A percentile compares a stretch with the other conserved stretches of the same genome.
Conservation (phyloP, 2,888 invertebrate species). For the Eilema caniola region DNA sequence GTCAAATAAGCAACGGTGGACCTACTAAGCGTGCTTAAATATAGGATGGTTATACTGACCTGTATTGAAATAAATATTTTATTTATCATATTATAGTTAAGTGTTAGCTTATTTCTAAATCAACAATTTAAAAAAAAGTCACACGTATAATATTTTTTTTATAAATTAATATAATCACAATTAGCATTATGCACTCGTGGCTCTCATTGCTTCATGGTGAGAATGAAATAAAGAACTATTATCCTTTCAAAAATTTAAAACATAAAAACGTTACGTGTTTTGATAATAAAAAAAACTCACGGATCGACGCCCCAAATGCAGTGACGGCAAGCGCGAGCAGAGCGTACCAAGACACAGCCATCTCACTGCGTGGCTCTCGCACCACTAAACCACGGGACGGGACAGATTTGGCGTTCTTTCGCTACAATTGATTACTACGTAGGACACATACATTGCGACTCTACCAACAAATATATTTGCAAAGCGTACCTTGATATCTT, state of each 20-base stretch:
- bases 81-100: not conserved
- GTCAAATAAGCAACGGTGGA: not conserved
- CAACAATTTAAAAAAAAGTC: no score
- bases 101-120: not conserved
- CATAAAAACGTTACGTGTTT: slow-evolving; percentile 14
- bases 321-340: slow-evolving; percentile 74
- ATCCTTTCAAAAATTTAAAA: slow-evolving; percentile 3
- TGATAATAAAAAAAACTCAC: slow-evolving; percentile 66
- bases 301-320: slow-evolving; percentile 79
- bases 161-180: not conserved
- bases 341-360: slow-evolving; percentile 79
- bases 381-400: slow-evolving; percentile 68
- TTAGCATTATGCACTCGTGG: not conserved
- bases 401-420: slow-evolving; percentile 75
- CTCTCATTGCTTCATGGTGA: not conserved
- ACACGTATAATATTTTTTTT: not conserved
- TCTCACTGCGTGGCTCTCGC: slow-evolving; percentile 70
- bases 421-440: slow-evolving; percentile 69
- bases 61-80: not conserved
- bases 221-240: not conserved
- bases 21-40: not conserved
- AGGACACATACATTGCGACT: slow-evolving; percentile 43
- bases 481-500: slow-evolving; percentile 20
- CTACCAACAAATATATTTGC: slow-evolving; percentile 19
- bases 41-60: not conserved